Evolutionary conservation across 2,888 invertebrate genomes (phyloP), one percentile per base, ranked within the genome.

Genomic region (Platerodrilus igneus): DNA sequence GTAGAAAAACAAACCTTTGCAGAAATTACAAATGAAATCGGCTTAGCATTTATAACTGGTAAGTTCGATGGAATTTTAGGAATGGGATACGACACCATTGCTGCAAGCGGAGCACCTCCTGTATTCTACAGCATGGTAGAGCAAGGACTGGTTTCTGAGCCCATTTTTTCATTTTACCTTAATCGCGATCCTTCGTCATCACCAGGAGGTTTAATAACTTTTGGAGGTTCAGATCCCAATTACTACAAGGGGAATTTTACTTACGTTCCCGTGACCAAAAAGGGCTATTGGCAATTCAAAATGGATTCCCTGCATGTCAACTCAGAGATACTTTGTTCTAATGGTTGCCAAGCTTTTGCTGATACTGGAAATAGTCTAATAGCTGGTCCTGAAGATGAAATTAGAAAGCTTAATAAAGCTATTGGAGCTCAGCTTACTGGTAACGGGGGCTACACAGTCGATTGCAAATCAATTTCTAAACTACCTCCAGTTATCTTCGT

Each of bases 11-110:
- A 96, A 75, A 90, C 89, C 15, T 99, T 99, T 72, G 97, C 93
- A 6, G 97, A 97, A 73, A 97, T 97, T 2, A 66, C 90, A 45
- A 82, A 82, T 57, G 95, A 99, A 71, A 96, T 97, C 1, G 97
- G 97, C 36, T 68, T 88, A n/a, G n/a, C n/a, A n/a, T 99, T 99
- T 72, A 90, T 97, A 17, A 95, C 94, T 28, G 97, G 96, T 47
- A 95, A 95, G 73, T 99, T 99, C 71, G 99, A 99, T 71, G 94
- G 97, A 45, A 97, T 99, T 61, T 78, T 99, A 36, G 96, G 96
- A 46, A 81, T 97, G 80, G 95, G 80, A 1, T 97, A 90, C 69
- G 76, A 77, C 53, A 80, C 79, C 13, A 94, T 97, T 60, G 77
- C 95, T 0, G 94, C 95, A 45, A 92, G 94, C 71, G 80, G 83